A percentile compares a stretch with the other conserved stretches of the same genome.
phyloP scores from a whole-genome alignment of 2,797 vertebrate species.

The Eurystomus glaucurus region DNA sequence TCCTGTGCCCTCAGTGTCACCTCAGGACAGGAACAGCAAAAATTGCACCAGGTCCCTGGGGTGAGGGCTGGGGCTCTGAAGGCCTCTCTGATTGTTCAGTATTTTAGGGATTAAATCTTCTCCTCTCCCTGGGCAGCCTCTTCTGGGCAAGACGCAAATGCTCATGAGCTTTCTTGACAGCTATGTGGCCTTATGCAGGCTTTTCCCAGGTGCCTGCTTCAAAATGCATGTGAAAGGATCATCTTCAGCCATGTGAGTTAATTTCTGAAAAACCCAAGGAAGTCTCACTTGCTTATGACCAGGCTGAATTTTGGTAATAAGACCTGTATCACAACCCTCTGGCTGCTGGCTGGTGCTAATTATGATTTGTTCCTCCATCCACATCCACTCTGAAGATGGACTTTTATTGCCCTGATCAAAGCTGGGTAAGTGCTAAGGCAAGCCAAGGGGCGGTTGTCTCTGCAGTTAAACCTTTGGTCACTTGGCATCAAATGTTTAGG shows the following conservation, averaged over 20 bases:
- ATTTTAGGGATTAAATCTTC: background rate
- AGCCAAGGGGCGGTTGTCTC: background rate
- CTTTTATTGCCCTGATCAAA: background rate
- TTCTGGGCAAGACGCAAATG: background rate
- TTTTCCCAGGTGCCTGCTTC: background rate
- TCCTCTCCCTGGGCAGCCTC: background rate
- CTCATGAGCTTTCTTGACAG: background rate
- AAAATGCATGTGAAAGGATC: background rate
- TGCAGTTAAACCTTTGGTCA: background rate
- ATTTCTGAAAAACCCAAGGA: background rate
- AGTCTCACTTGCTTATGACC: background rate
- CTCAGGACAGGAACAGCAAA: background rate
- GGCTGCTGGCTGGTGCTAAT: background rate
- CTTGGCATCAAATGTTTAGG: background rate
- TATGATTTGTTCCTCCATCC: background rate
- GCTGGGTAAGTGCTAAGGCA: background rate
- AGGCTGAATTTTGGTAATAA: background rate
- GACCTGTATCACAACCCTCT: background rate
- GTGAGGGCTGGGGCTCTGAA: background rate
- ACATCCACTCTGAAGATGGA: background rate
- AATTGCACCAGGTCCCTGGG: accelerated
- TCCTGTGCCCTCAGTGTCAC: background rate
- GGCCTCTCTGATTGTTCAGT: background rate
- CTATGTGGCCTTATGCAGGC: background rate
- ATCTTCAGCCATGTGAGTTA: background rate